A percentile compares a stretch with the other conserved stretches of the same genome.
phyloP scores from a whole-genome alignment of 2,888 invertebrate species.

The Hemicrepidius hirtus region DNA sequence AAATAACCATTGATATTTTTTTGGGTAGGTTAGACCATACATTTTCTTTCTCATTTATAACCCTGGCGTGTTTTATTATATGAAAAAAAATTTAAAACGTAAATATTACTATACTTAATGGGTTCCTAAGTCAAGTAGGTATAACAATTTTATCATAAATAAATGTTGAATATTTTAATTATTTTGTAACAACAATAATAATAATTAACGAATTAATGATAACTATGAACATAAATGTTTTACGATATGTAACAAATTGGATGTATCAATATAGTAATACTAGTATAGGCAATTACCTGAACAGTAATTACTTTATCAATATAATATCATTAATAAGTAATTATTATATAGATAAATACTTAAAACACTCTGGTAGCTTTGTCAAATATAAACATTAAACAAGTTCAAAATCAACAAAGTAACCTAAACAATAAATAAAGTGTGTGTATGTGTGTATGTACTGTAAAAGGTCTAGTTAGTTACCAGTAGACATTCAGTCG shows the following conservation, averaged over 20 bases:
- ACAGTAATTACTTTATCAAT: slow-evolving; percentile 62
- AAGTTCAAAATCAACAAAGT: slow-evolving; percentile 60
- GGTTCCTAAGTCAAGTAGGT: too few relatives aligned
- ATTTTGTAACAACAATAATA: background rate
- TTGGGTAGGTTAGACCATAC: too few relatives aligned
- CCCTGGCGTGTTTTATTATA: too few relatives aligned
- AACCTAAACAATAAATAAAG: slow-evolving; percentile 53
- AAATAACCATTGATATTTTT: too few relatives aligned
- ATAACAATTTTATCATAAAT: too few relatives aligned
- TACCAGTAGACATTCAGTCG: slow-evolving; percentile 48
- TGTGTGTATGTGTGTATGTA: slow-evolving; percentile 31
- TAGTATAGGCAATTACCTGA: slow-evolving; percentile 55
- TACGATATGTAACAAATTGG: background rate
- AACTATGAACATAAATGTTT: slow-evolving; percentile 5
- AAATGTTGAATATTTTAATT: background rate
- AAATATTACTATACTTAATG: too few relatives aligned
- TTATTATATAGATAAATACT: slow-evolving; percentile 64
- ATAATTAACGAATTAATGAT: background rate
- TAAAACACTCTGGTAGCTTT: slow-evolving; percentile 53
- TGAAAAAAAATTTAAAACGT: too few relatives aligned
- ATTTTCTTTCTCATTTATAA: too few relatives aligned
- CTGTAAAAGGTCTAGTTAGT: slow-evolving; percentile 42
- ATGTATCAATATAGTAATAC: slow-evolving; percentile 19
- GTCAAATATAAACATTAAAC: slow-evolving; percentile 61
- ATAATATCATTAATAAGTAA: slow-evolving; percentile 60